Conservation (phyloP, 2,888 invertebrate species). For the Corythucha ciliata region DNA sequence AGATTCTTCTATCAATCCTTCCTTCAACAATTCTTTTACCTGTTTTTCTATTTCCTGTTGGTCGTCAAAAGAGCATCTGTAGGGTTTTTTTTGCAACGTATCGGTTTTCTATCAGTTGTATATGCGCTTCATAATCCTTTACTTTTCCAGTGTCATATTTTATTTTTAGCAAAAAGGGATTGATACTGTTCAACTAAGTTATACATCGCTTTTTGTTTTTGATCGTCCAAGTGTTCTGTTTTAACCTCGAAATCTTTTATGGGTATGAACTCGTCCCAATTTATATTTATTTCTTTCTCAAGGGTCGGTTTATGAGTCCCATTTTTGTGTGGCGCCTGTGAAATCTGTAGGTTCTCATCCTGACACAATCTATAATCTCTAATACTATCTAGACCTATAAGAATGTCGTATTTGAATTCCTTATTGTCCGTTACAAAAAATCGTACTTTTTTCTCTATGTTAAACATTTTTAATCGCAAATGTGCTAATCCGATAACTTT, state of each 20-base stretch:
- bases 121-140: constrained; percentile 14
- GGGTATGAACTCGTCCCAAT: constrained; percentile 7
- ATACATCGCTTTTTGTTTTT: constrained; percentile 6
- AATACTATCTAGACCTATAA: no score
- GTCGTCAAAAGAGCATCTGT: constrained; percentile 13
- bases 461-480: no score
- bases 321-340: no score
- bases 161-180: constrained; percentile 16
- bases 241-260: constrained; percentile 8
- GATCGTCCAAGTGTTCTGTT: not conserved
- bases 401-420: no score
- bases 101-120: constrained; percentile 9
- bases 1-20: constrained; percentile 22
- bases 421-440: no score
- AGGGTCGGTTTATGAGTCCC: no score
- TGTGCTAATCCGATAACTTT: no score
- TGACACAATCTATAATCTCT: no score
- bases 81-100: constrained; percentile 14
- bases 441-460: no score
- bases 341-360: no score
- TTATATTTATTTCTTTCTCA: no score
- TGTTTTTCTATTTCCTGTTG: constrained; percentile 17
- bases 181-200: constrained; percentile 17
- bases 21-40: constrained; percentile 13
- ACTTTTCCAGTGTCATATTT: constrained; percentile 21